These are phyloP conservation scores for Chrysemys picta DNA, from an alignment of 2,113 vertebrate genomes.

Conservation along the genomic window DNA sequence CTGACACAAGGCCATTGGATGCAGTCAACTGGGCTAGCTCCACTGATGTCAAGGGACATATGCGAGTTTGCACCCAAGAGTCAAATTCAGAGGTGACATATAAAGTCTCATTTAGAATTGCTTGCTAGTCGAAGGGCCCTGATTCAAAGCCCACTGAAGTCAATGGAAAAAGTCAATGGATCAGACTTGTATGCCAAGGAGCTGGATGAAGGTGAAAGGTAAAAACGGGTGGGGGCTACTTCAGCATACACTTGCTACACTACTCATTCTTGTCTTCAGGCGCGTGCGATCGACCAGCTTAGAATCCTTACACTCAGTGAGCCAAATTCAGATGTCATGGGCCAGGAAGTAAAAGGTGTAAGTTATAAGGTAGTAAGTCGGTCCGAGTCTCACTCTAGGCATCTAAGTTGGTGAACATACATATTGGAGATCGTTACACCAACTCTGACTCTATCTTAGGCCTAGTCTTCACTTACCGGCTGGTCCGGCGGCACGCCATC, in stretches of 20 bases:
- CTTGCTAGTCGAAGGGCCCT: background rate
- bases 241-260: background rate
- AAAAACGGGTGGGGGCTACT: background rate
- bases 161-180: background rate
- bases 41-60: no score
- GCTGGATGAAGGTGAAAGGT: background rate
- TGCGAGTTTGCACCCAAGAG: background rate
- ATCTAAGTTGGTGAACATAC: background rate
- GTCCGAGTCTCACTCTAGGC: background rate
- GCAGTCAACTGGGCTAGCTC: background rate
- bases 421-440: background rate
- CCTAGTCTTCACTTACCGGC: no score
- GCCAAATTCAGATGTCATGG: background rate
- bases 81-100: background rate
- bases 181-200: background rate
- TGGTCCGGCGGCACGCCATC: no score
- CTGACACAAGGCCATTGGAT: background rate
- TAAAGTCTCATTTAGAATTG: background rate
- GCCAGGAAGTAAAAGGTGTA: background rate
- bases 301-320: background rate
- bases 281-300: background rate
- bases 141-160: background rate
- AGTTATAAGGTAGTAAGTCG: background rate
- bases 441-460: no score
- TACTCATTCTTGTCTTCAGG: background rate